Percentiles rank a stretch among this genome's conserved stretches.
Conservation (phyloP, 2,797 vertebrate species). For the Tinamus major region DNA sequence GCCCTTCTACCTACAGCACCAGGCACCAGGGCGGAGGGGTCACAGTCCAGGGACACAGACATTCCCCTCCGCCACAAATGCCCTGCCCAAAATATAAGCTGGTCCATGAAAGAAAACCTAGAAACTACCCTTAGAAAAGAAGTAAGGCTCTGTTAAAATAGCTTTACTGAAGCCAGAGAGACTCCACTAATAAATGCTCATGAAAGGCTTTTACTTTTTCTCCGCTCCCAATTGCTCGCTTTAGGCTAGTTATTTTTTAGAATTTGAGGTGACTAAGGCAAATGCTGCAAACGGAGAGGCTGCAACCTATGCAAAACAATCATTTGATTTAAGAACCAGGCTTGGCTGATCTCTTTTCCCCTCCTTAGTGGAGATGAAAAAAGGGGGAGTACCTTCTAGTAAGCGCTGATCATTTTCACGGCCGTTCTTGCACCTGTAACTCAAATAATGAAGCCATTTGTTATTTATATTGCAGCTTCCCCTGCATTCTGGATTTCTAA, state of each 20-base stretch:
- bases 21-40: background rate
- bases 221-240: background rate
- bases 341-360: background rate
- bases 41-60: background rate
- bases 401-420: slow-evolving; percentile 20
- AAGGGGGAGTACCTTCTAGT: slow-evolving; percentile 47
- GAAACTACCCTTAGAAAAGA: background rate
- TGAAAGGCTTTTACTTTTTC: background rate
- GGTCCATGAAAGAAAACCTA: background rate
- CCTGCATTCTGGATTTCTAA: slow-evolving; percentile 70
- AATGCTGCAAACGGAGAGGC: background rate
- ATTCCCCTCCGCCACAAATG: fast-evolving
- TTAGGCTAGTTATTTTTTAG: background rate
- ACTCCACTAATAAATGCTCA: background rate
- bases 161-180: background rate
- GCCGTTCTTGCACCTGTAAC: slow-evolving; percentile 75
- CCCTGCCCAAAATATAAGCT: background rate
- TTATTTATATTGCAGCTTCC: slow-evolving; percentile 72
- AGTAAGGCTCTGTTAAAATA: background rate
- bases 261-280: background rate
- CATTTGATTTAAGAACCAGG: background rate
- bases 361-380: background rate
- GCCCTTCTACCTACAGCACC: background rate
- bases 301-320: background rate
- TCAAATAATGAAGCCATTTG: slow-evolving; percentile 71